Evolutionary conservation across 1,140 invertebrate species (phyloP).

Genomic region (Thrips palmi): DNA sequence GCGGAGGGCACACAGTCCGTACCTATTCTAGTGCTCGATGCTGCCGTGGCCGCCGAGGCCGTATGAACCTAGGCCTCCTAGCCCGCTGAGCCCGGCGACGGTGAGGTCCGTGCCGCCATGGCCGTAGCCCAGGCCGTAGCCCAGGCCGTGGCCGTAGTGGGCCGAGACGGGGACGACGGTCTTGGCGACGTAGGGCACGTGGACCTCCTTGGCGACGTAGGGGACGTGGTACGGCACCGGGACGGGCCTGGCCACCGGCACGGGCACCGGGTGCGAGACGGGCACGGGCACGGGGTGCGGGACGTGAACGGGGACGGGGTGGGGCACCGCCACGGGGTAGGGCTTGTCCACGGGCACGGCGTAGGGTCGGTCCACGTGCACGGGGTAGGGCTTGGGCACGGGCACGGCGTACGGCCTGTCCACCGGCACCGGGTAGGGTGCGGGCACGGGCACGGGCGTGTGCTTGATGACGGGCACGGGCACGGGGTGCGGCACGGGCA

Average conservation of each 20-base stretch:
- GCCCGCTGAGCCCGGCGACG: no score
- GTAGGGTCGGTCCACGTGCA: slow-evolving; percentile 14
- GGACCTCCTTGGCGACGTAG: no score
- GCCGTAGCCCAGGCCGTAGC: no score
- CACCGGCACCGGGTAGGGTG: slow-evolving; percentile 16
- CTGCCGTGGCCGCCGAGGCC: no score
- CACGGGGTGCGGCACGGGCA: slow-evolving; percentile 15
- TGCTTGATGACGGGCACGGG: slow-evolving; percentile 16
- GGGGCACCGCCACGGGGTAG: slow-evolving; percentile 13
- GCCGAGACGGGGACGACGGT: no score
- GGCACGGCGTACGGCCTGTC: slow-evolving; percentile 15
- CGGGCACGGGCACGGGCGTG: slow-evolving; percentile 15
- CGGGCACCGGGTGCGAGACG: not conserved
- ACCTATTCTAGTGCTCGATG: no score
- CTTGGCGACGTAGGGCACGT: no score
- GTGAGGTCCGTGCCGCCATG: no score
- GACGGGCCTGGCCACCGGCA: slow-evolving; percentile 5
- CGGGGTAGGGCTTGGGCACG: slow-evolving; percentile 16
- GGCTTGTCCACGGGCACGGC: slow-evolving; percentile 15
- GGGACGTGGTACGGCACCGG: slow-evolving; percentile 6
- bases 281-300: slow-evolving; percentile 11
- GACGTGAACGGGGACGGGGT: slow-evolving; percentile 12
- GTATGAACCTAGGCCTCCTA: no score
- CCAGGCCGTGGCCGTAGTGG: no score
- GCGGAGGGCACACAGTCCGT: no score